Base-by-base conservation (phyloP, 2,888 invertebrate species). In the Ochropleura plecta region DNA sequence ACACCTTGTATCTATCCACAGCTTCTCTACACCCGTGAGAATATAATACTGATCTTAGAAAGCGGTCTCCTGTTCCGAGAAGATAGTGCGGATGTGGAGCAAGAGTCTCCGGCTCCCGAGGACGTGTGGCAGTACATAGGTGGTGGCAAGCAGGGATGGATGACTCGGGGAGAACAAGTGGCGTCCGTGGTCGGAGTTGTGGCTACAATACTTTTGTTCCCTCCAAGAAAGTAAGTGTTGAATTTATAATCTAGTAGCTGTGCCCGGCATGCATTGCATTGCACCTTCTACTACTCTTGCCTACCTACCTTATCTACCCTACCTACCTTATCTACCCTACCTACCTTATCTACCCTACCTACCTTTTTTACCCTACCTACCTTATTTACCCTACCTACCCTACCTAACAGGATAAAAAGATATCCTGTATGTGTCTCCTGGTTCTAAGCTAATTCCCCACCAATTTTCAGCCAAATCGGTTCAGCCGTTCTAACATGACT, bases 21-120 rank as follows among this genome's bases (percentile, higher is more conserved):
- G 96, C 79, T 95, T 0, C 81, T 96, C 16, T 90, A 94, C 88
- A 93, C 90, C 63, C 89, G 92, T 0, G 88, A 91, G 8, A 91
- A 95, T 84, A 91, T 96, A 60, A 89, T 96, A 20, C 83, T 91
- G 0, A 95, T 96, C 57, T 83, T 96, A 8, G 96, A 96, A 77
- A 94, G 95, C 16, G 96, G 96, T 0, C 89, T 96, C 0, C 87
- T 96, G 6, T 96, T 96, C 86, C 89, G 96, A 0, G 96, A 96
- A 64, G 96, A 96, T 88, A 94, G 95, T 46, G 80, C 93, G 0
- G 92, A 93, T 65, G 94, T 96, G 48, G 96, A 96, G 70, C 95
- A 96, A 73, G 94, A 94, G 49, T 86, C 93, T 0, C 94, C 94
- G 0, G 88, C 91, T 0, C 80, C 91, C 0, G 92, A 90, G 46